Conservation (phyloP, 2,797 vertebrate genomes). For the Ceryle rudis region DNA sequence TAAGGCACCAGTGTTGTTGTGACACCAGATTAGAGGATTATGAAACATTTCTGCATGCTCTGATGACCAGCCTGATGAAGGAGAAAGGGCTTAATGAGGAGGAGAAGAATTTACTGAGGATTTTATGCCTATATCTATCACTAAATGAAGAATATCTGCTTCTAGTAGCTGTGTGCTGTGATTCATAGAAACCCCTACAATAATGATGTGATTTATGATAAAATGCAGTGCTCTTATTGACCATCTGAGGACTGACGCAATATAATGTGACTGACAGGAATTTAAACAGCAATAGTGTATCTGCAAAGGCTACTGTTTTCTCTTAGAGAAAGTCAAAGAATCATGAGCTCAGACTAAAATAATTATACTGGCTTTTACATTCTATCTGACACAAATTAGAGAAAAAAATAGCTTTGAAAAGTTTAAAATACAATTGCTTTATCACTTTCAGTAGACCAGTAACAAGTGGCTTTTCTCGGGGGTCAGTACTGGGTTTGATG, state of each 20-base stretch:
- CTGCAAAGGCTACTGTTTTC: background rate
- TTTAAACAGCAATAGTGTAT: background rate
- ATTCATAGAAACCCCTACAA: background rate
- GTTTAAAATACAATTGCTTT: background rate
- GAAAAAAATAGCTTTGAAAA: background rate
- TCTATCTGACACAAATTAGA: background rate
- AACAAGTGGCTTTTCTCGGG: background rate
- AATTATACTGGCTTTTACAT: background rate
- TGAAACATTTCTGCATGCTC: constrained; percentile 43
- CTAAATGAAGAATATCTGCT: constrained; percentile 1
- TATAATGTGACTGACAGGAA: background rate
- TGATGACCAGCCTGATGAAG: constrained; percentile 20
- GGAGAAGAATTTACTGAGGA: background rate
- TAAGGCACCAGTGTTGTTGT: background rate
- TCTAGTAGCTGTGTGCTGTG: background rate
- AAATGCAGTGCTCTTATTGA: background rate
- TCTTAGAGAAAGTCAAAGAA: background rate
- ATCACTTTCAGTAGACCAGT: background rate
- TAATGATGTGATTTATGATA: background rate
- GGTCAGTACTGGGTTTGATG: background rate
- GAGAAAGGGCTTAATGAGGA: constrained; percentile 29
- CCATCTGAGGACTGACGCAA: background rate
- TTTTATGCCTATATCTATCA: background rate
- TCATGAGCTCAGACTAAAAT: background rate
- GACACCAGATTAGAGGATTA: constrained; percentile 38